Evolutionary conservation across 2,797 vertebrate genomes (phyloP).

Genomic region (Eutrigla gurnardus): DNA sequence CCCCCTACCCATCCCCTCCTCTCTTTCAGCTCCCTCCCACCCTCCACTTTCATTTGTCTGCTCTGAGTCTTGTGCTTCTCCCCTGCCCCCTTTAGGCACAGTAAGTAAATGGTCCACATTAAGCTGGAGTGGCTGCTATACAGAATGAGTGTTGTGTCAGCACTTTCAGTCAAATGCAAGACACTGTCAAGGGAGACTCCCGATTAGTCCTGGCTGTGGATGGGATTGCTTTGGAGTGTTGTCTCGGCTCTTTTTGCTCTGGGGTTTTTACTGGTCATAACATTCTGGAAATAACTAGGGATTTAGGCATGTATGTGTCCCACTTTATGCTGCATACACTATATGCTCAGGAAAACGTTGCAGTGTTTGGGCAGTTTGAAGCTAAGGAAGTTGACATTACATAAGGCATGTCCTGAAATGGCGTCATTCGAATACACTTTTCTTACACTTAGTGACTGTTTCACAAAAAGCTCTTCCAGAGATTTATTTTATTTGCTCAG

Average conservation of each 20-base stretch:
- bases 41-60: constrained; percentile 44
- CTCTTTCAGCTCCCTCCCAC: constrained; percentile 5
- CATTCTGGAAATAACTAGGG: background rate
- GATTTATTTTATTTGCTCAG: too few species aligned
- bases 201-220: background rate
- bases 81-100: constrained; percentile 4
- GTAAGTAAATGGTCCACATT: constrained; percentile 41
- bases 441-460: background rate
- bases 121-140: constrained; percentile 25
- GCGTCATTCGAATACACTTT: background rate
- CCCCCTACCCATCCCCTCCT: background rate
- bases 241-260: background rate
- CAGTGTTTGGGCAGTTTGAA: background rate
- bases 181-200: constrained; percentile 5
- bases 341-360: background rate
- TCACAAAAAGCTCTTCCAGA: background rate
- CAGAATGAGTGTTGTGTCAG: constrained; percentile 44
- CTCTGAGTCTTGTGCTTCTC: constrained; percentile 5
- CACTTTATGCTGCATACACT: background rate
- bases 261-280: background rate
- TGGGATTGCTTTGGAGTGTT: constrained; percentile 10
- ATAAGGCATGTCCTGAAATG: background rate
- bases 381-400: background rate
- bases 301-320: background rate
- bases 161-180: constrained; percentile 21